Evolutionary conservation across 2,797 vertebrate species (phyloP), one percentile per base, ranked within the genome.

Genomic region (Aotus griseimembra): DNA sequence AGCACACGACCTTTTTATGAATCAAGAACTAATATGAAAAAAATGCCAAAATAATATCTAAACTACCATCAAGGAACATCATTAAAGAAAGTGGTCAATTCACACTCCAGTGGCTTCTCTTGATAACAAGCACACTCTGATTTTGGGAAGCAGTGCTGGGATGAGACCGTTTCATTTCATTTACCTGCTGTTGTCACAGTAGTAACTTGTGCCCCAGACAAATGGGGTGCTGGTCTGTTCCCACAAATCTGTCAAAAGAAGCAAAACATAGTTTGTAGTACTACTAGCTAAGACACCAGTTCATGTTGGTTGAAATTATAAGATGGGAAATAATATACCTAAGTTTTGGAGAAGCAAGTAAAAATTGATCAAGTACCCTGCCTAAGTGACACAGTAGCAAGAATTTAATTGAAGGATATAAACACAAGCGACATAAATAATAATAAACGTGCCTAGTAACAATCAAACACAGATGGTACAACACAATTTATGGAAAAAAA

Each of bases 231-330:
- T 97, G 20, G 97, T 97, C 12, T 98, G 94, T 81, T 97, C 97
- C 95, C 93, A 96, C 81, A 98, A 86, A 93, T 98, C 98, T 98
- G 98, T 67, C 94, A 97, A 98, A 95, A 79, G 52, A 98, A 97
- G 83, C 24, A 96, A 97, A 97, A 94, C 46, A 95, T 8, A 87
- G 84, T 96, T 88, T 96, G 92, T 90, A 61, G 22, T 77, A 95
- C 26, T 81, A 85, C 48, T 57, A 91, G 39, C 44, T 28, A 93
- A 97, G 50, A 79, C 24, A 93, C 48, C 33, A 77, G 81, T 75
- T 93, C 41, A 79, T 84, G 41, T 30, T 77, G 72, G 87, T 22
- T 64, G 67, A 96, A 95, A 72, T 44, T 90, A 79, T 97, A 93
- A 94, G 67, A 95, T 26, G 36, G 64, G 55, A 97, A 96, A 86